phyloP scores from a whole-genome alignment of 1,140 invertebrate genomes.

The Halesus radiatus region DNA sequence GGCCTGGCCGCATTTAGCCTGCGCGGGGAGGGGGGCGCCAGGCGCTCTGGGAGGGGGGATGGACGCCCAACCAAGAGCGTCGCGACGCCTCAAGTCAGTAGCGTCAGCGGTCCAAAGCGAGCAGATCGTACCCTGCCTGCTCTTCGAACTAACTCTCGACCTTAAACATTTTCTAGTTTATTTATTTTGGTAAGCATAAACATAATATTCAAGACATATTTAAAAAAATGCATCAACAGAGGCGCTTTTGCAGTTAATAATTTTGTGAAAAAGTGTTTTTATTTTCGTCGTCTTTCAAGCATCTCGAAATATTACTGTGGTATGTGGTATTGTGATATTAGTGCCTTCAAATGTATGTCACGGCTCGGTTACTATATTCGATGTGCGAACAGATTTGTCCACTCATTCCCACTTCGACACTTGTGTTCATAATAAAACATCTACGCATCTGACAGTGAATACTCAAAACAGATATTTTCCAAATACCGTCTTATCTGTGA shows the following conservation, averaged over 20 bases:
- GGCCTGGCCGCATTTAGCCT: conserved; percentile 37
- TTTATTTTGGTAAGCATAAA: conserved; percentile 63
- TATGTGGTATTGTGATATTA: conserved; percentile 32
- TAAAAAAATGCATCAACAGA: neutral
- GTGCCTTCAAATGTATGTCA: conserved; percentile 5
- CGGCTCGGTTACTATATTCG: neutral
- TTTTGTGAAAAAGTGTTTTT: conserved; percentile 29
- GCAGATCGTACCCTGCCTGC: conserved; percentile 50
- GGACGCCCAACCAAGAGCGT: conserved; percentile 53
- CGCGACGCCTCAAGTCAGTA: conserved; percentile 50
- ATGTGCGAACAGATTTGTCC: no score
- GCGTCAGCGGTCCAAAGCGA: conserved; percentile 53
- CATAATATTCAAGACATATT: conserved; percentile 7
- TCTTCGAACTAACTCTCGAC: conserved; percentile 46
- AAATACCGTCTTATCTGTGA: no score
- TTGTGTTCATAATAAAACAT: no score
- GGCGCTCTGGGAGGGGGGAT: conserved; percentile 56
- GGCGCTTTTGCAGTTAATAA: conserved; percentile 18
- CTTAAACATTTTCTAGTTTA: conserved; percentile 52
- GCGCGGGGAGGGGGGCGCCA: conserved; percentile 14
- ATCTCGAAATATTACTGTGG: conserved; percentile 19
- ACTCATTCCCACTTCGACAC: no score
- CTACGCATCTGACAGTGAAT: neutral
- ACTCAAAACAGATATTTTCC: neutral
- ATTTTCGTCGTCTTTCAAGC: neutral